Base-by-base conservation (phyloP, 1,140 invertebrate genomes). In the Physella acuta region DNA sequence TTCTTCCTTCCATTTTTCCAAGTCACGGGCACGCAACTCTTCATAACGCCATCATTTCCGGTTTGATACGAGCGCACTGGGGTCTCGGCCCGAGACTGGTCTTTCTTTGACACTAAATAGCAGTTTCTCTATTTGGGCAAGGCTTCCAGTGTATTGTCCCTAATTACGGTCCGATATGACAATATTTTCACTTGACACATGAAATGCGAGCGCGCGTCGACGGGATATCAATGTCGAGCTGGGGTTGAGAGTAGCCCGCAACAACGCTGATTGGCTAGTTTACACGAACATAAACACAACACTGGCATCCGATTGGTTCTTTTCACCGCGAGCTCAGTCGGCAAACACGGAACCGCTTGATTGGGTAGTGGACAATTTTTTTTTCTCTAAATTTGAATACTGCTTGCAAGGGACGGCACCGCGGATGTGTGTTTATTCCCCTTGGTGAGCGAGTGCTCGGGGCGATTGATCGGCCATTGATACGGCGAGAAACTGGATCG, bases 1-100 rank as follows among this genome's bases (percentile, higher is more conserved):
- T 67, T 56, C 36, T 67, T 56, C 53, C 64, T 37, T 67, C 36
- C 62, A 64, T 64, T 64, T n/a, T 64, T 64, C 62, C 51, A 56
- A 67, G 64, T 67, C 64, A 67, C 64, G 64, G 26, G 31, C 64
- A 28, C n/a, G 52, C 28, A 30, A 1, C 31, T 55, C 52, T 55
- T 56, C 64, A 67, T 67, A 56, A 39, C 52, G 52, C 26, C 53
- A 49, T 67, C 53, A 67, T 67, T 67, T 67, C 64, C 64, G 51
- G 64, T 67, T 56, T 55, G 30, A 56, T 55, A n/a, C 20, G n/a
- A 8, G 16, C n/a, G 31, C 33, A 36, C 30, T n/a, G 8, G 53
- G 26, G 64, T 67, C 37, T 14, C 24, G 52, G 51, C 53, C 30
- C 64, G 37, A 36, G 52, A 26, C 31, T 24, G 31, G 52, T 37